phyloP scores from a whole-genome alignment of 2,797 vertebrate species.

The Champsocephalus gunnari region DNA sequence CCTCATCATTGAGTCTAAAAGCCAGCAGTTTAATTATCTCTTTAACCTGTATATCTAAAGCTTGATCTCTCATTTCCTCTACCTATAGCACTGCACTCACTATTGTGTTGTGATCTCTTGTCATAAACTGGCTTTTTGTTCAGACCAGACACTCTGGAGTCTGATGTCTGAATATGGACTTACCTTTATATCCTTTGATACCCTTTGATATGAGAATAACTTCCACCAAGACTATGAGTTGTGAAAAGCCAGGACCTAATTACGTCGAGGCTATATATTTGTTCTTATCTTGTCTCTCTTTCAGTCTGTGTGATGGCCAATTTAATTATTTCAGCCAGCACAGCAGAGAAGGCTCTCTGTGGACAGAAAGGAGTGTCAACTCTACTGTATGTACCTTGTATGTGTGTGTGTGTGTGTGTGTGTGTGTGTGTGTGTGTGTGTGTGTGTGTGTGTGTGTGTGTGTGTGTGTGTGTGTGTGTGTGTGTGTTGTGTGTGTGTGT shows the following conservation, averaged over 20 bases:
- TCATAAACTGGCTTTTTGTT: slow-evolving; percentile 55
- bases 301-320: slow-evolving; percentile 17
- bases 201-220: slow-evolving; percentile 51
- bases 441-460: not conserved
- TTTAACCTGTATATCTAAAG: slow-evolving; percentile 45
- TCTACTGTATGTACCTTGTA: not conserved
- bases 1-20: slow-evolving; percentile 28
- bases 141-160: slow-evolving; percentile 44
- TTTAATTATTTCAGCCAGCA: slow-evolving; percentile 35
- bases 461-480: slow-evolving; percentile 1
- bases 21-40: slow-evolving; percentile 33
- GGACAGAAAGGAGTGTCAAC: not conserved
- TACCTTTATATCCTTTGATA: slow-evolving; percentile 63
- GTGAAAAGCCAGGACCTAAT: slow-evolving; percentile 64
- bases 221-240: slow-evolving; percentile 41
- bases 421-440: slow-evolving; percentile 7
- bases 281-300: slow-evolving; percentile 11
- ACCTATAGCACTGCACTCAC: slow-evolving; percentile 14
- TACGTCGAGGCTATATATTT: not conserved
- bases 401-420: slow-evolving; percentile 3
- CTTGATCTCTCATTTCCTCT: slow-evolving; percentile 50
- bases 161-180: slow-evolving; percentile 52
- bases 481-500: not conserved
- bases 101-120: slow-evolving; percentile 35
- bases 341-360: not conserved